Base-by-base conservation (phyloP, 1,140 invertebrate genomes). In the Drosophila lowei region DNA sequence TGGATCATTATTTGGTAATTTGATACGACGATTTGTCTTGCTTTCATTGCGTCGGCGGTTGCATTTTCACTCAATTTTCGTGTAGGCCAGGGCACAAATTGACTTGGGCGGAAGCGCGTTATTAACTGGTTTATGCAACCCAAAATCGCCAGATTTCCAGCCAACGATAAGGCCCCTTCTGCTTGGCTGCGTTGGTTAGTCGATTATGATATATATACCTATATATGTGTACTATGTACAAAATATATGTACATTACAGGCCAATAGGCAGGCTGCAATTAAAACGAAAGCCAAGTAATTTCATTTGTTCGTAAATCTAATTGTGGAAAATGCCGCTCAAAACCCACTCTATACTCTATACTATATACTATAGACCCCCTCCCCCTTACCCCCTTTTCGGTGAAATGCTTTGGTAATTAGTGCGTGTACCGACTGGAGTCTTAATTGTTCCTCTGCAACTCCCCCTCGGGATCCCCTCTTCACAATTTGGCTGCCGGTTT, bases 91-190 rank as follows among this genome's bases (percentile, higher is more conserved):
- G 8, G 30, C 30, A 30, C 43, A 89, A 89, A 83, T 90, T 90
- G 81, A 86, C 81, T 90, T 88, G 56, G 70, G 73, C 86, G 88
- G 88, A 90, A 88, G 79, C 78, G 68, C 48, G 88, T 90, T 90
- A 90, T 90, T 90, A 90, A 90, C 88, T 90, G 88, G 78, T 90
- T 90, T 90, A 90, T 90, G 88, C 88, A 90, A 90, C 76, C 83
- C 81, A 88, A 80, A 90, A 90, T 90, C 76, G 77, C 47, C 66
- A 79, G 88, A 90, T 90, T 78, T 61, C 64, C 60, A 68, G 50
- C 66, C 43, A 41, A 21, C 63, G 83, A 88, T 88, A 88, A 88
- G 79, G 53, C 48, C 23, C 53, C 43, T 9, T 67, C 55, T 76
- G 73, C 72, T 76, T 75, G 72, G 72, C 53, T 74, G 68, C 48